Evolutionary conservation across 1,140 invertebrate genomes (phyloP), one percentile per base, ranked within the genome.

Genomic region (Procambarus virginalis): DNA sequence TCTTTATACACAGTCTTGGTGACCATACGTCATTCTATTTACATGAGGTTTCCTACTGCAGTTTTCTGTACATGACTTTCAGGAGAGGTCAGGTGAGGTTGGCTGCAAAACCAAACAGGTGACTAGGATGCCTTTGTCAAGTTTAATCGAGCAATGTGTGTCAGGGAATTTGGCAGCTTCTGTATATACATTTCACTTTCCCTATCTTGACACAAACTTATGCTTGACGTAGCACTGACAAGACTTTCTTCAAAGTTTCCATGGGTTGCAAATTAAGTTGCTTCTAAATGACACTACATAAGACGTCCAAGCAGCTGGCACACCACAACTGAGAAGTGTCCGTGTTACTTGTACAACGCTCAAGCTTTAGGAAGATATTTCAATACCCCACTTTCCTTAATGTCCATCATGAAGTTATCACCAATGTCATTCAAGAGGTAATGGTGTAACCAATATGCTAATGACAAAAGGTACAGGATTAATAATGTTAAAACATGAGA

Each of bases 1-100:
- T 87, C 86, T 87, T 87, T 87, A 87, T 70, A 87, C 77, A 87
- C 86, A 80, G 77, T 51, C 78, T 68, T 77, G 22, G 77, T 34
- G 55, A 73, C 77, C 77, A 80, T 22, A 51, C n/a, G 58, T 80
- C 64, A 55, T 79, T 73, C 9, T 87, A 87, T 87, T 55, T 87
- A 87, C 86, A 87, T 80, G 85, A 87, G 78, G 64, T 58, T 51
- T 79, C 60, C 49, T 20, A 84, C 64, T 85, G 46, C 45, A 68
- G n/a, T 58, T 80, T 81, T 87, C 77, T 87, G 64, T 87, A 87
- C 86, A 87, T 80, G 64, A 77, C 86, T 81, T 87, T 81, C 60
- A 60, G 8, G 10, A 60, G 73, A 58, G 51, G 58, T 73, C 77
- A 20, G 45, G 79, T 51, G 46, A 58, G 51, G 45, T 73, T 55